Conservation (phyloP, 1,140 invertebrate genomes). For the Heliconius nattereri region DNA sequence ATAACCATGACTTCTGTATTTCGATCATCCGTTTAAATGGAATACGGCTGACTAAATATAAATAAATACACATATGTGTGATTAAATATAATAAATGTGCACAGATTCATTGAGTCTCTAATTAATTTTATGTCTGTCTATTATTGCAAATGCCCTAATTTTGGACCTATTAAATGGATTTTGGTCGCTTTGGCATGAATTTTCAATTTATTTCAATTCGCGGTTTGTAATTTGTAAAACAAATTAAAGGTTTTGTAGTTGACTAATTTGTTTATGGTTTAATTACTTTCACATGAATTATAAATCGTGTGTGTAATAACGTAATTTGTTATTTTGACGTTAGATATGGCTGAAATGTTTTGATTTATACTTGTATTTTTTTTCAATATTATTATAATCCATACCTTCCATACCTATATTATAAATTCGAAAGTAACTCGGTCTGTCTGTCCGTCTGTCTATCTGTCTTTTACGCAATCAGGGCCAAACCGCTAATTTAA, state of each 20-base stretch:
- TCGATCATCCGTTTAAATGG: neutral
- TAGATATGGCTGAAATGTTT: no score
- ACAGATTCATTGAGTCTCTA: conserved; percentile 27
- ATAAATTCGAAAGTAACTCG: no score
- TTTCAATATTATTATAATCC: no score
- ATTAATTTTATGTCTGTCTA: conserved; percentile 37
- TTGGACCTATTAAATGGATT: conserved; percentile 25
- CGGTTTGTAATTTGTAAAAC: conserved; percentile 17
- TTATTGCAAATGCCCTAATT: conserved; percentile 31
- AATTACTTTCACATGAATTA: neutral
- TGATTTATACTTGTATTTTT: no score
- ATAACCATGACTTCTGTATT: neutral
- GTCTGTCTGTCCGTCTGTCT: no score
- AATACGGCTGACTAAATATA: neutral
- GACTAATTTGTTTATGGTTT: conserved; percentile 7
- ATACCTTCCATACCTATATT: no score
- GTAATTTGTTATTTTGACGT: no score
- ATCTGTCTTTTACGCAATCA: no score
- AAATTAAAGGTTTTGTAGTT: conserved; percentile 19
- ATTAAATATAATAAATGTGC: conserved; percentile 4
- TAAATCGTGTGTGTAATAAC: neutral
- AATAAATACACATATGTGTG: neutral
- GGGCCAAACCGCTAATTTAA: no score
- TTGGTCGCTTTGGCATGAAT: conserved; percentile 21
- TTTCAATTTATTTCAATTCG: conserved; percentile 30